phyloP scores from a whole-genome alignment of 1,140 invertebrate genomes.

The Bombus sylvicola region DNA sequence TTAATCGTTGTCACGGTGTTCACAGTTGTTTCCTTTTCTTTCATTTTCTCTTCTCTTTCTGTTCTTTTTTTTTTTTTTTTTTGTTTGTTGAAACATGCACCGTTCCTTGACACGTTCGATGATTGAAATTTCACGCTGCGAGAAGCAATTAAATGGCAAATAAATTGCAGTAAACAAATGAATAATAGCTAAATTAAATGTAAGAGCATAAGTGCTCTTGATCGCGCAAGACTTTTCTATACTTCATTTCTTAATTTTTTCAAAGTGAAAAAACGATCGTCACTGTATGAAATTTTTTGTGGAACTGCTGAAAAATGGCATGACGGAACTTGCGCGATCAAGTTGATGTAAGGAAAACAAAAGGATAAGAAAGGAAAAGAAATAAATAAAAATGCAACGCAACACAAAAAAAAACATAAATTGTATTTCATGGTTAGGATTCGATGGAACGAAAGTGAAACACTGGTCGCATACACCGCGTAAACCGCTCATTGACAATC shows the following conservation, averaged over 20 bases:
- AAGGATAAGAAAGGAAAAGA: conserved; percentile 34
- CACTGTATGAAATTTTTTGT: background rate
- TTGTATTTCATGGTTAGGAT: conserved; percentile 68
- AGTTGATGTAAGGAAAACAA: conserved; percentile 32
- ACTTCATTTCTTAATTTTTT: background rate
- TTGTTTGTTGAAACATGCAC: background rate
- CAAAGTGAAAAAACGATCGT: background rate
- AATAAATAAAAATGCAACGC: conserved; percentile 66
- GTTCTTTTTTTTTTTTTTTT: too few species aligned
- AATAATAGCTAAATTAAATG: background rate
- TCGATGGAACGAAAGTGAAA: conserved; percentile 67
- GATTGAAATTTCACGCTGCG: background rate
- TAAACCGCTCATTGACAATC: conserved; percentile 72
- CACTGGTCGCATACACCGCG: conserved; percentile 58
- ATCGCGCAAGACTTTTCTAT: conserved; percentile 24
- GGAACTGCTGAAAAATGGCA: background rate
- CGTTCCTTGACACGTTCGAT: background rate
- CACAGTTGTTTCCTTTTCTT: background rate
- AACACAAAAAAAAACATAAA: conserved; percentile 68
- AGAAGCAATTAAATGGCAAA: background rate
- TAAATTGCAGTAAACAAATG: background rate
- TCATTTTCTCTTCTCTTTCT: background rate
- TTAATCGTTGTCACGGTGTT: conserved; percentile 38
- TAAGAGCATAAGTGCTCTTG: background rate
- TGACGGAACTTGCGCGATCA: conserved; percentile 26